phyloP scores from a whole-genome alignment of 2,113 vertebrate genomes.

The Alethe diademata region DNA sequence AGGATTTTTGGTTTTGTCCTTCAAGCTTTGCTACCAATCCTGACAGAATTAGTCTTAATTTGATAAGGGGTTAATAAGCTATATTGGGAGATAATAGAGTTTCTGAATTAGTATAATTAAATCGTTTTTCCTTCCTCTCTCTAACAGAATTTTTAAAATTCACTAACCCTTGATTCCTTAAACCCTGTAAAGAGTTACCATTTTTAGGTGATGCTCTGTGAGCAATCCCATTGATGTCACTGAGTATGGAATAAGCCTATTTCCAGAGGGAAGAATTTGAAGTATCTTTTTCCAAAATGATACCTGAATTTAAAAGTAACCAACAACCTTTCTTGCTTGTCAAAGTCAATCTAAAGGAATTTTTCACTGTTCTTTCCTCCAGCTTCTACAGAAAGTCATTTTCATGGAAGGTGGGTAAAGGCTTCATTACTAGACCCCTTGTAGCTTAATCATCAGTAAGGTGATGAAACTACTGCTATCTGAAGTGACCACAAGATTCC shows the following conservation, averaged over 20 bases:
- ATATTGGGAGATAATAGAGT: not conserved
- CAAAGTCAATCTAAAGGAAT: not conserved
- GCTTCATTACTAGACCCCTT: not conserved
- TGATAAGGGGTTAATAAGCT: not conserved
- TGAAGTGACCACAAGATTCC: not conserved
- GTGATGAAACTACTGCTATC: not conserved
- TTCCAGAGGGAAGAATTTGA: not conserved
- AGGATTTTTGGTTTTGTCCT: not conserved
- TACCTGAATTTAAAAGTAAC: constrained; percentile 13
- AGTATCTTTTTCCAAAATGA: not conserved
- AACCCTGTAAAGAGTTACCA: not conserved
- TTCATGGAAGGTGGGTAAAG: not conserved
- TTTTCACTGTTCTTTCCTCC: not conserved
- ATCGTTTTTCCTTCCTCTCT: not conserved
- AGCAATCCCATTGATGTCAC: constrained; percentile 24
- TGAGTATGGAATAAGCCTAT: not conserved
- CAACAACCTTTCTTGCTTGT: not conserved
- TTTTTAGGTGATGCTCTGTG: constrained; percentile 24
- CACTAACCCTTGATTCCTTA: not conserved
- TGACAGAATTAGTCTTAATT: not conserved
- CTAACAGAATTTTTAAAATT: not conserved
- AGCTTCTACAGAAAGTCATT: not conserved
- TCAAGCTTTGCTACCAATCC: not conserved
- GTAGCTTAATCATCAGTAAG: not conserved
- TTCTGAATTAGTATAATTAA: not conserved